Evolutionary conservation across 2,113 vertebrate genomes (phyloP), one percentile per base, ranked within the genome.

Genomic region (rat (Rattus norvegicus)): DNA sequence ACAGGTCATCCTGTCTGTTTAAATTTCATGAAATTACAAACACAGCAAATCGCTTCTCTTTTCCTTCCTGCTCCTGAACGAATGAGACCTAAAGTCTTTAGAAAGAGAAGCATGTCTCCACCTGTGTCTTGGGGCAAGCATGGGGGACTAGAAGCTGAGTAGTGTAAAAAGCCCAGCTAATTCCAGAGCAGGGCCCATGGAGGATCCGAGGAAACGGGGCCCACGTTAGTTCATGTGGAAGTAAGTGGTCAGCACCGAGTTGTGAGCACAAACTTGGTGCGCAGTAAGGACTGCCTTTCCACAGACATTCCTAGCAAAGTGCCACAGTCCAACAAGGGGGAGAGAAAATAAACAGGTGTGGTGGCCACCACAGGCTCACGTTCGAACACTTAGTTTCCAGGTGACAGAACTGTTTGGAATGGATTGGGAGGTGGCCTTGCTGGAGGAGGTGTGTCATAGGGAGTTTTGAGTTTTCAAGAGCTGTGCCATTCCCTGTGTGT

Each of bases 11-110:
- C 39, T 59, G 54, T 73, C 61, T 88, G 13, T 67, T 95, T 89
- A 39, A 65, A 85, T 79, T 95, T 84, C 65, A 28, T 81, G 56
- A 96, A 52, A 85, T 92, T 24, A 91, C 17, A 93, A 75, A 87
- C 39, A 65, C 92, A 63, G 69, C 30, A 89, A 13, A 90, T 12
- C 26, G 1, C 30, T 90, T 83, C 83, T 56, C 49, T 28, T 93
- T 22, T 13, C 47, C 54, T 63, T 95, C 7, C 17, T 16, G 24
- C 73, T 93, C 26, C 26, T 86, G 36, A 97, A 88, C 8, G 73
- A 90, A 47, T 94, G 47, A 87, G 9, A 92, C 39, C 16, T 70
- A 49, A 94, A 91, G 33, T 70, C 54, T 79, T 79, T 84, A 90
- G 61, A 67, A 65, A 47, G 13, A 47, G 72, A 69, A n/a, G 16